Evolutionary conservation across 2,113 vertebrate genomes (phyloP), one percentile per base, ranked within the genome.

Genomic region (Callopanchax toddi): DNA sequence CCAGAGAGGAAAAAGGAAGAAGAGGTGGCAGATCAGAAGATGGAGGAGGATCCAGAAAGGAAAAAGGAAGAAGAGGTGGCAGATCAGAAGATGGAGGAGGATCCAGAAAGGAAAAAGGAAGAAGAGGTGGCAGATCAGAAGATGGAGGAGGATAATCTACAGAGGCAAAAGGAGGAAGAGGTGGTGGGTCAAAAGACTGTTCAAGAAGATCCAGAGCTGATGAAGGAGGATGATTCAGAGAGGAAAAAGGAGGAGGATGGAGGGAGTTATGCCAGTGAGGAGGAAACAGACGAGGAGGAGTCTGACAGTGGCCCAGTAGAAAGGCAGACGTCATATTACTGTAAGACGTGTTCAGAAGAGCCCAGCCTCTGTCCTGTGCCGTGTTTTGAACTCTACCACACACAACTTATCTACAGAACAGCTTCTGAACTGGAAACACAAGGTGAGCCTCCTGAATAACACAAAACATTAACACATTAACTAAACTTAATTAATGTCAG

Each of bases 301-400:
- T 26, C 16, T 16, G 76, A 73, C 34, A 18, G 65, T 48, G 78
- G 25, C 11, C 72, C n/a, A 42, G 61, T 46, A 34, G 11, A 26
- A 40, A 60, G 26, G 5, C 43, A 51, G 58, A 87, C 83, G 0
- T 32, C 40, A 1, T 86, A 71, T 81, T 90, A 78, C 75, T 90
- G 89, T 74, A 89, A 89, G 61, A 84, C 80, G 0, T 90, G 89
- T 67, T 59, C 74, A 36, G 87, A 84, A 37, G 76, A 86, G 55
- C 89, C 89, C 51, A 72, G 65, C 59, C 87, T 90, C 57, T 90
- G 89, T 60, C 80, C 89, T 17, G 89, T 83, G 8, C 89, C 87
- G 18, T 90, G 89, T 56, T 90, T 90, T 50, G 89, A 90, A 76
- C 74, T 89, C 48, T 90, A 86, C 67, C 89, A 90, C 81, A 90